Evolutionary conservation across 2,113 vertebrate species (phyloP), one percentile per base, ranked within the genome.

Genomic region (Ellobius talpinus): DNA sequence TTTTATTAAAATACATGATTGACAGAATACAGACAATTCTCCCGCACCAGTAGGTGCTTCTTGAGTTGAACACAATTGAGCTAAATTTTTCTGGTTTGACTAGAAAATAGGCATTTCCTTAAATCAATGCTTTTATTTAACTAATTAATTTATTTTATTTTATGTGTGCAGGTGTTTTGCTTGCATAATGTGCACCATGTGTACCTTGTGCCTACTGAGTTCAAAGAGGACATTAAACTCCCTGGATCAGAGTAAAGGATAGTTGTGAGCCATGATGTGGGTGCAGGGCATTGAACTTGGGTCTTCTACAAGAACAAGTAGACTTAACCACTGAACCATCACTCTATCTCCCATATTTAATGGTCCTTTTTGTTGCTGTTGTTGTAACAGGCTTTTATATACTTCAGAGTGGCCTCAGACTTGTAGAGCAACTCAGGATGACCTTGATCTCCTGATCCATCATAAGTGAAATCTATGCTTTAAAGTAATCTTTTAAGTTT

Each of bases 401-500:
- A 39, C 45, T 7, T 7, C 36, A 88, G 66, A 73, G 19, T 55
- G 36, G 5, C 23, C 47, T 73, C 7, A 88, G 33, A 45, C 66
- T 87, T 36, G 24, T 23, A 50, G 24, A 55, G 50, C 9, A 73
- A 23, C 47, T 55, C 23, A 73, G 36, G 24, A 39, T 39, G 86
- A 73, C 47, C 14, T 39, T 73, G 68, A 88, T 73, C 50, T 88
- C 47, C 23, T 88, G 68, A n/a, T n/a, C 65, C 65, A 52, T 17
- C 70, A 33, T 24, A 87, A 50, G 47, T 52, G 19, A 68, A 87
- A n/a, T 33, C 31, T n/a, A 50, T 29, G 33, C 45, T 70, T 55
- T 95, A 66, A 82, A 93, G 29, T 58, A 87, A 90, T 82, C 7
- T 76, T 5, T 93, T 90, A 87, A 96, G 58, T 86, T 93, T 97